Evolutionary conservation across 92 coral and sea anemone species (phyloP).

Genomic region (Siderastrea radians): DNA sequence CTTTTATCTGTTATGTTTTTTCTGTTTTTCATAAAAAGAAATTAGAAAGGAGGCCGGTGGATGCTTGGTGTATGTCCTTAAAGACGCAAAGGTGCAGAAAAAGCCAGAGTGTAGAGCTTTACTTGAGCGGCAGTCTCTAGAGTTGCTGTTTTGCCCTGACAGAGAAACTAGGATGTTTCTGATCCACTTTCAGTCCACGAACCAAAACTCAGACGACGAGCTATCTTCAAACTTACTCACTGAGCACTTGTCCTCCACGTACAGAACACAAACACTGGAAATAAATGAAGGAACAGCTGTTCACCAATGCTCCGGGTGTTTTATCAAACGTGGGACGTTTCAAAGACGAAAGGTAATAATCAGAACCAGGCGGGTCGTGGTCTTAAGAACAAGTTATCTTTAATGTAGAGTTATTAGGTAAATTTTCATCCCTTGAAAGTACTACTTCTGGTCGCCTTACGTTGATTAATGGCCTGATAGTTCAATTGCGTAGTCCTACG

Average conservation of each 20-base stretch:
- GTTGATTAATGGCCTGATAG: too few relatives aligned
- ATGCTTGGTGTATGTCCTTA: neutral
- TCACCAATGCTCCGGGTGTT: neutral
- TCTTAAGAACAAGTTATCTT: too few relatives aligned
- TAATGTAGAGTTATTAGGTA: too few relatives aligned
- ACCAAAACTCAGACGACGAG: neutral
- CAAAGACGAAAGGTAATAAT: neutral
- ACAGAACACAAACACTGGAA: slow-evolving; percentile 13
- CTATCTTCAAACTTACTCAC: slow-evolving; percentile 1
- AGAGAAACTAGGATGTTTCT: neutral
- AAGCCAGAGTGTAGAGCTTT: slow-evolving; percentile 1
- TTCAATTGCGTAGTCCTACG: too few relatives aligned
- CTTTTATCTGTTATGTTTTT: neutral
- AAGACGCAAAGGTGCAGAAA: neutral
- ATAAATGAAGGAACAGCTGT: neutral
- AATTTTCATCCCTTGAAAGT: too few relatives aligned
- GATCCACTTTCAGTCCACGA: neutral
- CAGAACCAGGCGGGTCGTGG: too few relatives aligned
- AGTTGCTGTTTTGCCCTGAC: too few relatives aligned
- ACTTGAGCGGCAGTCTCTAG: neutral
- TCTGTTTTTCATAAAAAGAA: neutral
- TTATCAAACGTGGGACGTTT: slow-evolving; percentile 2
- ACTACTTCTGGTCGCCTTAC: too few relatives aligned
- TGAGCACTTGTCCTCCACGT: neutral
- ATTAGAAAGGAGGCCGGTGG: neutral